Evolutionary conservation across 2,888 invertebrate genomes (phyloP), one percentile per base, ranked within the genome.

Genomic region (Flabesymbios commensalis): DNA sequence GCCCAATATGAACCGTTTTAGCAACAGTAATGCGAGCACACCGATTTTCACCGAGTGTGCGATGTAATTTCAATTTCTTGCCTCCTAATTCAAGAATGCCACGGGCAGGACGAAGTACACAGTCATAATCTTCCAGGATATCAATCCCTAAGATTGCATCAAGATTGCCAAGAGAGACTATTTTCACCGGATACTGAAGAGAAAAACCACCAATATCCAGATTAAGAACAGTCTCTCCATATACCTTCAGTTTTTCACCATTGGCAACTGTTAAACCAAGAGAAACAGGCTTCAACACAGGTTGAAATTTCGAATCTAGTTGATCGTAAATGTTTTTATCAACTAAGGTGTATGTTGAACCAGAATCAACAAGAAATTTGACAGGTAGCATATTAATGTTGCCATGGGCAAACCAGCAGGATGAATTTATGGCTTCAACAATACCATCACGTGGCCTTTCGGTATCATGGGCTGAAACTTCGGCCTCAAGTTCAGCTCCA

Each of bases 401-500:
- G 45, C 45, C 22, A 17, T 45, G 10, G 22, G 22, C 45, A 22
- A 45, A 45, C 45, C 45, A 45, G 22, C 45, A 45, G 10, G 10
- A 24, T 7, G 14, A 19, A 7, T 24, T 24, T 19, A 24, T 24
- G 7, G 45, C 22, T 10, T 14, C 22, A 19, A 14, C n/a, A 22
- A 45, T 24, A 45, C 10, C 10, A 17, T 7, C 22, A 19, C 24
- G 10, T 19, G 45, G 45, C 45, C 45, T 45, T 10, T 10, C 24
- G 14, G 7, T 24, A 10, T 10, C 10, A 7, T 45, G 17, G 22
- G 24, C 45, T 45, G 22, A 45, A 45, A 14, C 45, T 22, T 45
- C 45, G 45, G 45, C 45, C 45, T 45, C 45, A 45, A 24, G 22
- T 19, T 45, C 22, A 45, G 45, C 45, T 24, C n/a, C 14, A 45